Conservation (phyloP, 1,140 invertebrate species). For the Bombyx mandarina region DNA sequence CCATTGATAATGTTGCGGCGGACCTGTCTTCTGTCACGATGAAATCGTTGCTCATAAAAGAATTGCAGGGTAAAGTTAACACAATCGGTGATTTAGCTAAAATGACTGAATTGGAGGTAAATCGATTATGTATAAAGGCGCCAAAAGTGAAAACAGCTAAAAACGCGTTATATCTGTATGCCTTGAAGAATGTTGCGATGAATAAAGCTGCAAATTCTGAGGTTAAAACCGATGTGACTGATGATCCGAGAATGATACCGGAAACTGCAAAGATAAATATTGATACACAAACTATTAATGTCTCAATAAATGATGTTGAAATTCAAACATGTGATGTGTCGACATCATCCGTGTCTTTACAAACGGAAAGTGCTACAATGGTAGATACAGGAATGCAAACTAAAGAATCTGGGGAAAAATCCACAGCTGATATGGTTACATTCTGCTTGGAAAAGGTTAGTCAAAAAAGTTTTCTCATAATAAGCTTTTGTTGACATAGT, state of each 20-base stretch:
- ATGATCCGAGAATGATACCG: background rate
- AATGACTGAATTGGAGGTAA: slow-evolving; percentile 64
- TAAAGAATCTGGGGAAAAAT: slow-evolving; percentile 32
- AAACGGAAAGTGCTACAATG: slow-evolving; percentile 27
- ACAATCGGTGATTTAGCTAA: slow-evolving; percentile 71
- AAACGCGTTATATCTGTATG: slow-evolving; percentile 46
- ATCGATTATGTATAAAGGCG: slow-evolving; percentile 62
- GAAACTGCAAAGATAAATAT: background rate
- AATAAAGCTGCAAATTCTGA: slow-evolving; percentile 5
- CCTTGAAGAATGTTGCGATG: slow-evolving; percentile 18
- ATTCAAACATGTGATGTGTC: slow-evolving; percentile 26
- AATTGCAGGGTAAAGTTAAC: slow-evolving; percentile 50
- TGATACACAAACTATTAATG: slow-evolving; percentile 18
- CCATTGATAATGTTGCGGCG: slow-evolving; percentile 49
- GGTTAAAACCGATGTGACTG: background rate
- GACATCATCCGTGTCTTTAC: slow-evolving; percentile 13
- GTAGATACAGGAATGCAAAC: slow-evolving; percentile 30
- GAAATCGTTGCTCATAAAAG: slow-evolving; percentile 50
- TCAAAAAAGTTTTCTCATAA: slow-evolving; percentile 5
- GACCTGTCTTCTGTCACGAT: slow-evolving; percentile 51
- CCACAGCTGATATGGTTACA: slow-evolving; percentile 33
- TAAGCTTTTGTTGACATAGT: background rate
- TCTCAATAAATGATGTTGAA: slow-evolving; percentile 17
- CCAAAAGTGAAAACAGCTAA: slow-evolving; percentile 56
- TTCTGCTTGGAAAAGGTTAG: slow-evolving; percentile 41